Base-by-base conservation (phyloP, 2,888 invertebrate genomes). In the Pegoplata infirma region DNA sequence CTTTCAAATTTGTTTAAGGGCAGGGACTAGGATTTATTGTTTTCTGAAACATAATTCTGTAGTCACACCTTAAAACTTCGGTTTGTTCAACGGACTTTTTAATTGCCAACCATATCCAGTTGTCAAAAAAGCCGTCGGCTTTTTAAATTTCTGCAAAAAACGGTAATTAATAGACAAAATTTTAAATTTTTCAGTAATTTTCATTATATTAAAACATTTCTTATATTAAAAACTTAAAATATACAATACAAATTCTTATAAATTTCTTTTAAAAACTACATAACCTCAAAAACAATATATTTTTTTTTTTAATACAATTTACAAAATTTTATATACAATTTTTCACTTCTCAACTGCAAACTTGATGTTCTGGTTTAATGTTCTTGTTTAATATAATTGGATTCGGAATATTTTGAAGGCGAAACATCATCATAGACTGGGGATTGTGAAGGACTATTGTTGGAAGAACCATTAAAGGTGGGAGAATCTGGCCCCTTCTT, bases 401-500 rank as follows among this genome's bases (percentile, higher is more conserved):
- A 16, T 40, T 67, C 71, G 17, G 53, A 8, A 12, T 55, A 71
- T 53, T 68, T 79, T 3, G 44, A 5, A 8, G 71, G 75, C 12
- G 75, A 71, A 0, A 44, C 53, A 0, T 75, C 67, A 16, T 66
- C 55, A 25, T 55, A 47, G 3, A 1, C 3, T 7, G 75, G 79
- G n/a, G 79, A 79, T 25, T 67, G 79, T 0, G 79, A 75, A 12
- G 79, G 79, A 40, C 75, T 79, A 28, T 61, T 66, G 8, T 23
- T 44, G 49, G 7, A n/a, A n/a, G 83, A 84, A 10, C 86, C 79
- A 64, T 84, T 87, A 25, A 86, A 89, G 1, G 87, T 88, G 5
- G 89, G 88, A 53, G 88, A 88, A 46, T 94, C 94, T 6, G 93
- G 90, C 82, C 97, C 97, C 85, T 97, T 98, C 91, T 98, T 98